Base-by-base conservation (phyloP, 2,797 vertebrate genomes). In the Scarus forsteni region DNA sequence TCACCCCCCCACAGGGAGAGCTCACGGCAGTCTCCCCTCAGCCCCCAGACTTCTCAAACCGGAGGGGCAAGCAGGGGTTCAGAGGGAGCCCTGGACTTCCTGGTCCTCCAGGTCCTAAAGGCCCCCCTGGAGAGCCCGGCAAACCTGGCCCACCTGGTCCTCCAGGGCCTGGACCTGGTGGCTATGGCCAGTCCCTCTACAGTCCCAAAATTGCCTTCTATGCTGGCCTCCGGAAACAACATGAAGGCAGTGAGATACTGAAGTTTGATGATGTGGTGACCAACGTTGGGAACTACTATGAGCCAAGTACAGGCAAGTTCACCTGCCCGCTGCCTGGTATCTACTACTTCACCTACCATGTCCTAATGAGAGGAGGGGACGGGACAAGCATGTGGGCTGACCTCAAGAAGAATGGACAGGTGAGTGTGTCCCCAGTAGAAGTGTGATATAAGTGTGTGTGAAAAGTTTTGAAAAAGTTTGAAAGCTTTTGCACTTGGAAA, bases 261-360 rank as follows among this genome's bases (percentile, higher is more conserved):
- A 96, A 96, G 74, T 98, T 99, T 57, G 96, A 96, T 43, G 96
- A 97, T 0, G 97, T 98, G 63, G 96, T 97, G 66, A 98, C 97
- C 85, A 98, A 98, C 38, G 94, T 98, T 73, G 97, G 97, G 68
- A 96, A 96, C 90, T 96, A 96, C 90, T 98, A 98, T 0, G 95
- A 97, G 71, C 94, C 96, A 1, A 95, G 95, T 8, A 98, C 96
- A 0, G 97, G 97, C 75, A 97, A 97, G 68, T 99, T 99, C 93
- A 98, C 96, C 67, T 97, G 97, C 81, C 96, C 96, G 7, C 93
- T 96, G 73, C 93, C 95, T 0, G 97, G 97, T 56, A 95, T 96
- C 85, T 98, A 97, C 89, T 96, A 96, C 92, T 98, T 98, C 87
- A 96, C 94, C 75, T 97, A 96, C 91, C 95, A 97, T n/a, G 95